Base-by-base conservation (phyloP, 1,140 invertebrate genomes). In the Drosophila rufa region DNA sequence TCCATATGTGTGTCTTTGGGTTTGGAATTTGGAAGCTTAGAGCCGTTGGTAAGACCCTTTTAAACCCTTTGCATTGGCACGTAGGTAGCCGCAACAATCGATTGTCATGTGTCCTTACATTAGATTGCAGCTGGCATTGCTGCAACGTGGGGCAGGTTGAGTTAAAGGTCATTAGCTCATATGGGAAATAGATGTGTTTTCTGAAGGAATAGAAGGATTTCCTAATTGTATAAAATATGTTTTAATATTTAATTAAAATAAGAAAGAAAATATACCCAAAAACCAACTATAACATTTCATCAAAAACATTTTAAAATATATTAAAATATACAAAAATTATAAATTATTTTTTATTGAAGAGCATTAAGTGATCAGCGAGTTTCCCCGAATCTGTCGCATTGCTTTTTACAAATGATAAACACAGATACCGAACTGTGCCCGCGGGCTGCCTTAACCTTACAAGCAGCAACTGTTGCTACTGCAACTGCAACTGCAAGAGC, bases 361-460 rank as follows among this genome's bases (percentile, higher is more conserved):
- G 79, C 56, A 76, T 77, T 59, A 48, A 30, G 22, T 59, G 77
- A 80, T 80, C 68, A 46, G 67, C 68, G 56, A 17, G 11, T n/a
- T 48, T 30, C 53, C 53, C 46, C 68, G 69, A 83, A 85, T 90
- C 81, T 90, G 81, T 90, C 75, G 75, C 75, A 86, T 74, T 79
- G 68, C 60, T 64, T 78, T 62, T 84, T 75, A 90, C 85, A 90
- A 90, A 90, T 90, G 85, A 90, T 90, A 81, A 90, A 90, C 85
- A 90, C 67, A 90, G 85, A 90, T 90, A 90, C 80, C 55, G 36
- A 67, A 75, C 58, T 42, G n/a, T 53, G 79, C 75, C 65, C 57
- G 67, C 64, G 51, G 71, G 61, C 60, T 53, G 74, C 58, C 67
- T 73, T 60, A 73, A 51, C 70, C 70, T 73, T 73, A 73, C 70